Evolutionary conservation across 2,888 invertebrate species (phyloP).

Genomic region (Norana najaformis): DNA sequence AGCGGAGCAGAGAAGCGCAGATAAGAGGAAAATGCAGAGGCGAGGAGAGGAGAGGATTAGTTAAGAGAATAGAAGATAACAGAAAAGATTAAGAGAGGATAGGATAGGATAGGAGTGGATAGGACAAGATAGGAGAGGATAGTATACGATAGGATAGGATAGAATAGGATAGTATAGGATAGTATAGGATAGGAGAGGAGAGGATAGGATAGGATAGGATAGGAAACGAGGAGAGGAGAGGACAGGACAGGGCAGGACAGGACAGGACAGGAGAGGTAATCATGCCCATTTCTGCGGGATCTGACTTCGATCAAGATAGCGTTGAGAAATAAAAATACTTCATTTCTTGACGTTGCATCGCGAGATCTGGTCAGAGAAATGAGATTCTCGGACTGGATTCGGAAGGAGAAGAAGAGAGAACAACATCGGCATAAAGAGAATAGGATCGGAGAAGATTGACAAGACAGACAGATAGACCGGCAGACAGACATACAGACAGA

Average conservation of each 20-base stretch:
- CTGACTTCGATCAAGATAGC: not conserved
- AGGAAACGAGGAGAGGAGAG: not conserved
- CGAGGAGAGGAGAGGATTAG: not conserved
- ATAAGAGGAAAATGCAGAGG: not conserved
- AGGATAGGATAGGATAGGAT: not conserved
- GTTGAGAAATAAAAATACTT: not conserved
- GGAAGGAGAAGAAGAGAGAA: not conserved
- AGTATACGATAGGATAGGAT: too few relatives aligned
- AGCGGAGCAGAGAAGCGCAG: not conserved
- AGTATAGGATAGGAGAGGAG: not conserved
- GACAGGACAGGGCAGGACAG: not conserved
- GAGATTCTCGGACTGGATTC: not conserved
- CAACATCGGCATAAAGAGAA: not conserved
- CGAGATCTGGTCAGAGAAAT: not conserved
- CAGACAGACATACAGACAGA: not conserved
- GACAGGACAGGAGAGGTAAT: conserved; percentile 16
- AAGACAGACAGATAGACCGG: not conserved
- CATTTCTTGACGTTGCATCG: too few relatives aligned
- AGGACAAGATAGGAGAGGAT: too few relatives aligned
- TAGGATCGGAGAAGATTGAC: not conserved
- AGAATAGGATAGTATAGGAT: not conserved
- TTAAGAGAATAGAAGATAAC: not conserved
- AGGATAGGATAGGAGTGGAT: not conserved
- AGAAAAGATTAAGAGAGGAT: not conserved
- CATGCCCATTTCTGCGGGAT: not conserved